Conservation (phyloP, 2,113 vertebrate species). For the Scomber scombrus region DNA sequence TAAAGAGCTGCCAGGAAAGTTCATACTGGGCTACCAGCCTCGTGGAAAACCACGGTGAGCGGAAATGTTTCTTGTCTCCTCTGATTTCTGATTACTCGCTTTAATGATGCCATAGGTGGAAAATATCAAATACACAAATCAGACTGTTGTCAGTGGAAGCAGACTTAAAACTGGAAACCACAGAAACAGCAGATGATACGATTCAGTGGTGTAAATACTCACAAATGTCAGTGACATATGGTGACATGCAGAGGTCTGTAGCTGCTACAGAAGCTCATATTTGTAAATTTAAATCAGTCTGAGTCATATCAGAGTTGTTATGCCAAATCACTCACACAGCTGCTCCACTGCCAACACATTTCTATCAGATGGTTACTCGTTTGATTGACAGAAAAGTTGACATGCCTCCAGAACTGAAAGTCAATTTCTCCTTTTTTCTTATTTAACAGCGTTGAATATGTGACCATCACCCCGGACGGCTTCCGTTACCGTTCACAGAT, state of each 20-base stretch:
- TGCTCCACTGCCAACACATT: neutral
- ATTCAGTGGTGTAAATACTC: neutral
- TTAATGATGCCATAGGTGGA: neutral
- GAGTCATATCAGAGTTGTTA: neutral
- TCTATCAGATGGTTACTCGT: neutral
- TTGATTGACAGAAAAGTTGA: neutral
- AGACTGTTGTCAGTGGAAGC: neutral
- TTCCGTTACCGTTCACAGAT: conserved; percentile 97
- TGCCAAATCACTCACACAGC: neutral
- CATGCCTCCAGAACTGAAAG: neutral
- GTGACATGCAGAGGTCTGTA: neutral
- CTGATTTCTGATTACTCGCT: neutral
- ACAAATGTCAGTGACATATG: neutral
- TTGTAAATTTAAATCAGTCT: neutral
- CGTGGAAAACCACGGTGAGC: conserved; percentile 95
- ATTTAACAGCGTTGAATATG: conserved; percentile 91
- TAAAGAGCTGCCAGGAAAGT: conserved; percentile 97
- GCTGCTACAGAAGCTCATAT: neutral
- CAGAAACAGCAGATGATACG: neutral
- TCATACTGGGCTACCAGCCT: conserved; percentile 97
- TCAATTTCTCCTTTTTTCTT: neutral
- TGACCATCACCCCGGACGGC: conserved; percentile 97
- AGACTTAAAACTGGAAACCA: neutral
- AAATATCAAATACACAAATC: neutral
- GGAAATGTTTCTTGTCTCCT: neutral